Evolutionary conservation across 2,888 invertebrate species (phyloP), one percentile per base, ranked within the genome.

Genomic region (Scaptomyza flava): DNA sequence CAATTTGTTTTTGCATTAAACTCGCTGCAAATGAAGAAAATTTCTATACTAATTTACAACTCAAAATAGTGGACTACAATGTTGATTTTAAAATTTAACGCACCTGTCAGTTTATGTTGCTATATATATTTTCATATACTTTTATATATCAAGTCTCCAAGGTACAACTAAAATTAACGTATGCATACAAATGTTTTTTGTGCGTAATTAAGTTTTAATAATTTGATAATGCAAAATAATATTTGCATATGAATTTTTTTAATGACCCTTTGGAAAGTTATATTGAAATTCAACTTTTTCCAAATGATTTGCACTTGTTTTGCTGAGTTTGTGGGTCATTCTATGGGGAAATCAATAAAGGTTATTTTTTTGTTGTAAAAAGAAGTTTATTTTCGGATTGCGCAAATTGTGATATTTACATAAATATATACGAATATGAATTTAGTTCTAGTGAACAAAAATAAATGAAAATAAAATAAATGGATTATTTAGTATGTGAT

Each of bases 281-380:
- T 34, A 20, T 48, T 20, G 7, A 9, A 41, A 41, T 17, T 38
- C 4, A 27, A 7, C 11, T 51, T 51, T 36, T 34, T 51, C 11
- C 11, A n/a, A 27, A 38, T 38, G 14, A 51, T 51, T 51, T 51
- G 2, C 23, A 8, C 7, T 27, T 51, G 36, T 51, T 51, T 38
- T 14, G n/a, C 8, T 38, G 27, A 9, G 2, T 38, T 38, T 51
- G 14, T 51, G 51, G 27, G 2, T 4, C 11, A 11, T 23, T 51
- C 51, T 23, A 8, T 38, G 27, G 51, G 14, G 51, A 38, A 51
- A 51, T 51, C 51, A 51, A 51, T 38, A 3, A 36, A 36, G 27
- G 51, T 51, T 51, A 9, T 41, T 17, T 7, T 38, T 36, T 36
- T 12, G 0, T 27, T 17, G 17, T 17, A 17, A 17, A 27, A 48